These are phyloP conservation scores for Ophion costatus DNA, from an alignment of 2,888 invertebrate genomes.

Conservation along the genomic window DNA sequence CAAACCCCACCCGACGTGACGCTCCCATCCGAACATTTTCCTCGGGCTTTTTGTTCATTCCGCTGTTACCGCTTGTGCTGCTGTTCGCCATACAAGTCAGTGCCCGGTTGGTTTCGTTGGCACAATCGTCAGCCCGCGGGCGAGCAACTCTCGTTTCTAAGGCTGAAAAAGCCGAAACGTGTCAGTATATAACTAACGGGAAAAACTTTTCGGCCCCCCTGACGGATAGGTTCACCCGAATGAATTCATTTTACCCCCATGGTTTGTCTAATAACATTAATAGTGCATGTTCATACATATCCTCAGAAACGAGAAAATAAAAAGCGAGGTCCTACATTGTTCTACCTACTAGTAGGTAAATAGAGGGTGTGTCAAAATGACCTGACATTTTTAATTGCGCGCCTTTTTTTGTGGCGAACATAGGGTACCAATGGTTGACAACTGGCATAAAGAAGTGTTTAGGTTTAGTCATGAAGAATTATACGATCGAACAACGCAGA, in stretches of 20 bases:
- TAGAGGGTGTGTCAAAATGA: too few species aligned
- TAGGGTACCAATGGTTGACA: too few species aligned
- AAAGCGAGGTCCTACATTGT: too few species aligned
- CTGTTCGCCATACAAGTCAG: slow-evolving; percentile 45
- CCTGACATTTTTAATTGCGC: too few species aligned
- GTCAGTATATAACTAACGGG: slow-evolving; percentile 56
- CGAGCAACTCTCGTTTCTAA: slow-evolving; percentile 56
- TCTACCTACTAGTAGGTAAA: too few species aligned
- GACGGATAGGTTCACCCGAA: slow-evolving; percentile 37
- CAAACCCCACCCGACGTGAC: background rate
- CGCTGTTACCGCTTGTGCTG: slow-evolving; percentile 23
- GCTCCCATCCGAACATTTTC: background rate
- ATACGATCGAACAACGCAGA: too few species aligned
- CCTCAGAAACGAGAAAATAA: too few species aligned
- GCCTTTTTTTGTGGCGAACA: too few species aligned
- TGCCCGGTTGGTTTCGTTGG: slow-evolving; percentile 44
- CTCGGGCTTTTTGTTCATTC: slow-evolving; percentile 9
- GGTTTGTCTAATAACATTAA: background rate
- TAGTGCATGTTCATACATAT: too few species aligned
- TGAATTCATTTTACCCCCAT: slow-evolving; percentile 53
- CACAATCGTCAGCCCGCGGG: slow-evolving; percentile 59
- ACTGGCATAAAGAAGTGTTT: too few species aligned
- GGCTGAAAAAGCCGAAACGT: slow-evolving; percentile 43
- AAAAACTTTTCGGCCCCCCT: slow-evolving; percentile 37
- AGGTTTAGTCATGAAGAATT: too few species aligned